Base-by-base conservation (phyloP, 2,113 vertebrate genomes). In the Apodemus sylvaticus region DNA sequence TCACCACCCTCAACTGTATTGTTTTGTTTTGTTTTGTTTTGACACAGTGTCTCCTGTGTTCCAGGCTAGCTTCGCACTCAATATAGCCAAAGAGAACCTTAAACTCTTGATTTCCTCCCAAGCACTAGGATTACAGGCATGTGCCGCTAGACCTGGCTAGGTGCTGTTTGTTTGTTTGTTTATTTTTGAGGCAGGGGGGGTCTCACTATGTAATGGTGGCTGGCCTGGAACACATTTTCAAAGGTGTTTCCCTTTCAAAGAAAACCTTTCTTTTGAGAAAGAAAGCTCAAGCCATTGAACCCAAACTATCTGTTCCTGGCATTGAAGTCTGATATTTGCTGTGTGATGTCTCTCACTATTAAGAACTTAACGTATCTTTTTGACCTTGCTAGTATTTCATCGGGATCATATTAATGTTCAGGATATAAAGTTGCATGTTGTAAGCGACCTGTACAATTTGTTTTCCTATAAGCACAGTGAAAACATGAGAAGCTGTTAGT, bases 261-360 rank as follows among this genome's bases (percentile, higher is more conserved):
- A 68, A 68, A 68, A 36, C 5, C 66, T 68, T 68, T 68, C 60
- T 83, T 42, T 14, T 83, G 36, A 86, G 87, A 92, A 94, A 83
- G 55, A 81, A 91, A 68, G 22, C 13, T 42, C 51, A 78, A 12
- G 51, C 48, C 39, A 34, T 29, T 48, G 45, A 51, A 42, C 39
- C 90, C 81, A 17, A 86, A 42, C 92, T 62, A 45, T 55, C 34
- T n/a, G 34, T 20, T 45, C 51, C 92, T 51, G 58, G 68, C 70
- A 89, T n/a, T 71, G 39, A 85, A 73, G n/a, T 76, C 83, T 58
- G 53, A 14, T 26, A 62, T 79, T 94, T 64, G 74, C 62, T 87
- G 39, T 42, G n/a, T 39, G 51, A 45, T 91, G 74, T 90, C 58
- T 96, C 64, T 97, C 42, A 76, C 39, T 92, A 91, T 71, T 64